Percentiles rank a stretch among this genome's conserved stretches.
Evolutionary conservation across 1,140 invertebrate genomes (phyloP).

Genomic region (Drosophila chauvacae): DNA sequence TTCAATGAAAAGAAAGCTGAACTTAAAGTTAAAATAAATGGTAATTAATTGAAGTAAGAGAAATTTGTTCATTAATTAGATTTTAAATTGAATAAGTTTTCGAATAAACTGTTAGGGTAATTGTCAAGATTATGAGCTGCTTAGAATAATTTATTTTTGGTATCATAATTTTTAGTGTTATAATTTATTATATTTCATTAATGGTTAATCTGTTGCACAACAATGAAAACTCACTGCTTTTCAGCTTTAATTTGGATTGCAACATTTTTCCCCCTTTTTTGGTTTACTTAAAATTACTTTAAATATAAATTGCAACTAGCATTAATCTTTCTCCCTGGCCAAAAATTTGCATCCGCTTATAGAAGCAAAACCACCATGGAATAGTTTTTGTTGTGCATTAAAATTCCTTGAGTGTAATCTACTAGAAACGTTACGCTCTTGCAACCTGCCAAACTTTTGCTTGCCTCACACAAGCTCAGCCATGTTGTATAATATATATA

Average conservation of each 20-base stretch:
- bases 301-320: slow-evolving; percentile 30
- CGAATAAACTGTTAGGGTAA: neutral
- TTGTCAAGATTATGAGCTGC: neutral
- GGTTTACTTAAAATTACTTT: slow-evolving; percentile 9
- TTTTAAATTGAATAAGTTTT: neutral
- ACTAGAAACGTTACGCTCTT: slow-evolving; percentile 47
- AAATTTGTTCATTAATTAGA: neutral
- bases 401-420: slow-evolving; percentile 54
- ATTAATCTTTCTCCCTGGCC: slow-evolving; percentile 23
- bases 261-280: neutral
- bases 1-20: neutral
- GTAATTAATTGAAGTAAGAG: neutral
- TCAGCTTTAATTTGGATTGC: neutral
- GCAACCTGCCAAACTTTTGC: slow-evolving; percentile 56
- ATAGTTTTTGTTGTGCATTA: slow-evolving; percentile 54
- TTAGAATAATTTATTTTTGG: neutral
- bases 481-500: neutral
- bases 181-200: neutral
- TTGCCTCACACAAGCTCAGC: slow-evolving; percentile 12
- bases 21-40: too few relatives aligned
- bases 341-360: slow-evolving; percentile 23
- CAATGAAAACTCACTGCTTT: neutral
- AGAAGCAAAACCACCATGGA: slow-evolving; percentile 34
- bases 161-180: neutral
- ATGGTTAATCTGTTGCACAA: neutral